Percentiles rank a stretch among this genome's conserved stretches.
phyloP scores from a whole-genome alignment of 2,113 vertebrate species.

The Propithecus coquereli region DNA sequence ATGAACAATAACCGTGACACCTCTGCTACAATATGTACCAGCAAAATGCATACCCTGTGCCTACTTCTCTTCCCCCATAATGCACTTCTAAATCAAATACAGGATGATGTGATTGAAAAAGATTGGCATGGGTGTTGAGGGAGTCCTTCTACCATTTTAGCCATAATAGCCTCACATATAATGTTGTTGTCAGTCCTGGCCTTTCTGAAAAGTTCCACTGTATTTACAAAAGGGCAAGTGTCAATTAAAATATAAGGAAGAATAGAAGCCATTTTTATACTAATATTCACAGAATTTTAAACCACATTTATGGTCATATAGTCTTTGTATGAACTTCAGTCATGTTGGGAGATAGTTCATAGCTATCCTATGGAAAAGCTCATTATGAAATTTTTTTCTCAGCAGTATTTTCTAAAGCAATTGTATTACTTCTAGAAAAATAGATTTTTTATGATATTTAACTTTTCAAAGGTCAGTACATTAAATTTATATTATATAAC shows the following conservation, averaged over 20 bases:
- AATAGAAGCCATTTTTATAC: background rate
- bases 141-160: background rate
- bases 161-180: background rate
- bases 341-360: background rate
- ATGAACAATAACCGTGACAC: background rate
- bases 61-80: background rate
- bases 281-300: background rate
- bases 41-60: background rate
- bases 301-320: background rate
- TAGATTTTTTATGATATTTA: slow-evolving; percentile 1
- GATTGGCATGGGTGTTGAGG: background rate
- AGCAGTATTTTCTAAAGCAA: background rate
- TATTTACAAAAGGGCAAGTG: background rate
- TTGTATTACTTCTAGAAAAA: background rate
- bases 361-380: background rate
- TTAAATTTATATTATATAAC: background rate
- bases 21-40: background rate
- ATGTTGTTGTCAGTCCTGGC: background rate
- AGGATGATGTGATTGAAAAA: background rate
- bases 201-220: background rate
- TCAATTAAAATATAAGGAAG: background rate
- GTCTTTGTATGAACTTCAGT: background rate
- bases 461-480: background rate
- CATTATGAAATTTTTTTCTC: background rate
- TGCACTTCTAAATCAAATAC: background rate